Conservation (phyloP, 2,797 vertebrate genomes). For the Knipowitschia caucasica region DNA sequence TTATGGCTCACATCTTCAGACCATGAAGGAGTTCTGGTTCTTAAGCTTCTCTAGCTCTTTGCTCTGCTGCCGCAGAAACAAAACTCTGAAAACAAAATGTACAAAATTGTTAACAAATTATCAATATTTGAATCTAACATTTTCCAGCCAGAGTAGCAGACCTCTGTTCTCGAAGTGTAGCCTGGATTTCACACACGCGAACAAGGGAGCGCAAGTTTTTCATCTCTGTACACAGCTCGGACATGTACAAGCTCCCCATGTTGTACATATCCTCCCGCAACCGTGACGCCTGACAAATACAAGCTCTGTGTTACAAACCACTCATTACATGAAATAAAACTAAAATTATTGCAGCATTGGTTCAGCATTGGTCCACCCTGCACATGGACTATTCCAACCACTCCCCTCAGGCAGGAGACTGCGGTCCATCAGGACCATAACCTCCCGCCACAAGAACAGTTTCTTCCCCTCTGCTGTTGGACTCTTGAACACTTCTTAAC, state of each 20-base stretch:
- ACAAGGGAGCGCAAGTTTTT: conserved; percentile 99
- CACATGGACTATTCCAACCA: too few relatives aligned
- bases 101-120: not conserved
- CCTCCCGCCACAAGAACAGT: too few relatives aligned
- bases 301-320: not conserved
- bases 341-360: too few relatives aligned
- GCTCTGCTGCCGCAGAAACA: conserved; percentile 99
- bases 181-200: conserved; percentile 98
- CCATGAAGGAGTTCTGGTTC: conserved; percentile 99
- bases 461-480: too few relatives aligned
- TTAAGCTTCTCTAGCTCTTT: conserved; percentile 99
- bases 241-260: conserved; percentile 98
- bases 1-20: conserved; percentile 78
- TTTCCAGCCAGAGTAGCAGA: conserved; percentile 35
- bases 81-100: conserved; percentile 79
- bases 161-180: conserved; percentile 98
- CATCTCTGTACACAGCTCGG: conserved; percentile 98
- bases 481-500: too few relatives aligned
- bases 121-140: not conserved
- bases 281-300: conserved; percentile 81
- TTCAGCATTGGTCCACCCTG: too few relatives aligned
- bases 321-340: not conserved
- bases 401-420: too few relatives aligned
- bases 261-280: conserved; percentile 95
- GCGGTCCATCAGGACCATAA: too few relatives aligned